Conservation (phyloP, 2,888 invertebrate species). For the Cenopis cana region DNA sequence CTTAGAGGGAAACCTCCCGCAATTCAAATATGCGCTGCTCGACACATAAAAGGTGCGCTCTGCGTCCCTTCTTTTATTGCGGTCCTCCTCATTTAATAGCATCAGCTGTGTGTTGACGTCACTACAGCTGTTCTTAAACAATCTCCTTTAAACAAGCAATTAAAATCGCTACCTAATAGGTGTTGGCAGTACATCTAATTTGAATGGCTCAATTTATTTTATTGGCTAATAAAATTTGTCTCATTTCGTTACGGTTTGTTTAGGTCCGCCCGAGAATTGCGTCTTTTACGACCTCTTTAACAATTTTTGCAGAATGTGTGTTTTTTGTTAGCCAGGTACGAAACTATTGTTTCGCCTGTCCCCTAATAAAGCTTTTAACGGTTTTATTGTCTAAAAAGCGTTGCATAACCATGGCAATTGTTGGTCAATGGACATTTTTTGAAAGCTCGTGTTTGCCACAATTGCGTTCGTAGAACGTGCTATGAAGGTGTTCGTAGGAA, state of each 20-base stretch:
- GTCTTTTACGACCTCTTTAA: conserved; percentile 27
- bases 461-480: conserved; percentile 36
- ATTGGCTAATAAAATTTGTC: conserved; percentile 49
- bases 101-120: conserved; percentile 78
- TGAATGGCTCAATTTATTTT: conserved; percentile 48
- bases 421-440: conserved; percentile 47
- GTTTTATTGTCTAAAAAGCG: conserved; percentile 65
- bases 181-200: conserved; percentile 41
- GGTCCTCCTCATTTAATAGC: conserved; percentile 69
- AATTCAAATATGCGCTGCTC: background rate
- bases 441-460: conserved; percentile 31
- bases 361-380: conserved; percentile 62
- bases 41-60: conserved; percentile 8
- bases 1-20: background rate
- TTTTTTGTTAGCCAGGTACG: conserved; percentile 62
- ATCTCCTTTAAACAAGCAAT: conserved; percentile 30
- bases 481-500: conserved; percentile 19
- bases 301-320: conserved; percentile 22
- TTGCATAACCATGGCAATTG: conserved; percentile 70
- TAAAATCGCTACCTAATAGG: conserved; percentile 41
- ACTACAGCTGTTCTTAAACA: conserved; percentile 55
- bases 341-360: conserved; percentile 61
- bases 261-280: conserved; percentile 24
- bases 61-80: conserved; percentile 65
- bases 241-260: conserved; percentile 41